Evolutionary conservation across 2,888 invertebrate species (phyloP), one percentile per base, ranked within the genome.

Genomic region (Diadromus collaris): DNA sequence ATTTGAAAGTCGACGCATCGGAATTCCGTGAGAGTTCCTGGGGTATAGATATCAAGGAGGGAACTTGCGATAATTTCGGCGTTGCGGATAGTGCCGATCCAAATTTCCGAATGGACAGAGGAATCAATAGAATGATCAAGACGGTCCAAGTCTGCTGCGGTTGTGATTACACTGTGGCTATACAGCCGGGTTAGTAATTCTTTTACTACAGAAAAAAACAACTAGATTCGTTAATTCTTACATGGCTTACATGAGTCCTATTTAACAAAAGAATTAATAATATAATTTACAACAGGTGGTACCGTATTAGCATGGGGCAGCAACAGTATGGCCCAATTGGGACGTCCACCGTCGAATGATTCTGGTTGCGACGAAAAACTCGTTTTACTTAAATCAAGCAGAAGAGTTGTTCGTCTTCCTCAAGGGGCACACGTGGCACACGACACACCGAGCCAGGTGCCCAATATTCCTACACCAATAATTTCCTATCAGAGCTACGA

Each of bases 291-390:
- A 83, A 29, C 54, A 85, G 89, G 89, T 68, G 95, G 95, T 29
- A 93, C 93, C 83, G 91, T 97, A 38, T 94, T 94, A 89, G 95
- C 95, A 9, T 96, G 96, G 93, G 97, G 97, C 27, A 95, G 94
- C 83, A 94, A 95, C 82, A 94, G 93, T 68, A 92, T 92, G 89
- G 94, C 94, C 46, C 95, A 95, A 91, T 89, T 95, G 88, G 93
- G 92, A 4, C 91, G 91, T 81, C 91, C 92, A 58, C 93, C 92
- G 10, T 90, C 93, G 24, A 93, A 93, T 79, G 93, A 94, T 69
- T 92, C 93, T 82, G 92, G 92, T 64, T 92, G 91, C 34, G 92
- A 93, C 69, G 88, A 88, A 21, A 70, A 93, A 91, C 90, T 95
- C 10, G 93, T 95, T 29, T 92, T 95, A 89, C 93, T 95, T 89